Evolutionary conservation across 2,797 vertebrate genomes (phyloP).

Genomic region (Lithobates pipiens): DNA sequence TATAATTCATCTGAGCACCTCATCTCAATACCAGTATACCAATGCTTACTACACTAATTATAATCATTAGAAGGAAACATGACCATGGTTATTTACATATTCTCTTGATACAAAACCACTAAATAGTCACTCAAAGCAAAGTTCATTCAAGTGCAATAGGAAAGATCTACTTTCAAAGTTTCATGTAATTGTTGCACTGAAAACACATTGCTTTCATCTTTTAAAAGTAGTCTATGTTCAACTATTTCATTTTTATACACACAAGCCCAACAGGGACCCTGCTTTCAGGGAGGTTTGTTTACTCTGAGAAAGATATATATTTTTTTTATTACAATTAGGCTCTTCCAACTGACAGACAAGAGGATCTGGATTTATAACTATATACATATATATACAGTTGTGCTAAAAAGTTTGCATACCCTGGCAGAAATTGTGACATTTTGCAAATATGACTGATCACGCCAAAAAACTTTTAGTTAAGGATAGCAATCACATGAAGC

Average conservation of each 20-base stretch:
- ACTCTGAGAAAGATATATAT: background rate
- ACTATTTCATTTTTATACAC: conserved; percentile 13
- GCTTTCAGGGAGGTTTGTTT: background rate
- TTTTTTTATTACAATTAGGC: background rate
- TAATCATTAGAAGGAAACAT: conserved; percentile 34
- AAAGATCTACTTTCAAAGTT: background rate
- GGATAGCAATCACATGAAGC: too few relatives aligned
- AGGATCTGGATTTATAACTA: background rate
- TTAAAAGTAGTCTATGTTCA: background rate
- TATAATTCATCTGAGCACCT: conserved; percentile 37
- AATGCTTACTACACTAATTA: conserved; percentile 25
- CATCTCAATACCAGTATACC: conserved; percentile 1
- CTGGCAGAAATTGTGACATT: too few relatives aligned
- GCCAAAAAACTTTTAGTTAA: too few relatives aligned
- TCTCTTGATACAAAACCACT: conserved; percentile 34
- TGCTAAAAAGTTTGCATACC: too few relatives aligned
- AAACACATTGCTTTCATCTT: background rate
- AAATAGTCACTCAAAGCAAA: background rate
- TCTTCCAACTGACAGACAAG: background rate
- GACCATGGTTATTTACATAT: conserved; percentile 25
- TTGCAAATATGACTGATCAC: too few relatives aligned
- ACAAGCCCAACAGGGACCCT: background rate
- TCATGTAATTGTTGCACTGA: background rate
- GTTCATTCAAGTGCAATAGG: background rate
- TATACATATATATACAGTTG: too few relatives aligned